Conservation (phyloP, 2,797 vertebrate species). For the Arnoldichthys spilopterus region DNA sequence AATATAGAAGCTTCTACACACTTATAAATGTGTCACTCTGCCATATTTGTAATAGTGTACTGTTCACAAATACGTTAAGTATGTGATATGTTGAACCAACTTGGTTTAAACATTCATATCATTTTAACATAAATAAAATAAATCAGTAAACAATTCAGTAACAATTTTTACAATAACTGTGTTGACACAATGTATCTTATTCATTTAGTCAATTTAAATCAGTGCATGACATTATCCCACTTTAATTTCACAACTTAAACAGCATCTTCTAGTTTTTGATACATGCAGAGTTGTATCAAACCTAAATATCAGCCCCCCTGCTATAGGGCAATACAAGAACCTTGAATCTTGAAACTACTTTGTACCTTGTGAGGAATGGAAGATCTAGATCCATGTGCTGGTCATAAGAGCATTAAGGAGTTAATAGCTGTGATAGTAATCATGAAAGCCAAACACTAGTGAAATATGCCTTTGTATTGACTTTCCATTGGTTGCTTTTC, state of each 20-base stretch:
- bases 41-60: not conserved
- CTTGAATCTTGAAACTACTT: not conserved
- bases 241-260: not conserved
- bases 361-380: not conserved
- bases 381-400: not conserved
- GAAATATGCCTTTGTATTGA: conserved; percentile 8
- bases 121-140: not conserved
- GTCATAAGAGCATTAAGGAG: not conserved
- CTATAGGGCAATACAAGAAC: not conserved
- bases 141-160: too few relatives aligned
- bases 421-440: conserved; percentile 10
- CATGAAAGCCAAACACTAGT: not conserved
- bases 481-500: conserved; percentile 3
- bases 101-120: not conserved
- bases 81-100: not conserved
- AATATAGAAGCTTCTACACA: not conserved
- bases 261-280: not conserved
- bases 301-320: not conserved
- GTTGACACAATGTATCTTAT: not conserved
- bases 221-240: not conserved
- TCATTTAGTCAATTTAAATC: not conserved
- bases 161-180: too few relatives aligned
- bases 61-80: not conserved
- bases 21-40: not conserved
- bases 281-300: not conserved